Evolutionary conservation across 2,888 invertebrate genomes (phyloP), one percentile per base, ranked within the genome.

Genomic region (Electrophaes corylata): DNA sequence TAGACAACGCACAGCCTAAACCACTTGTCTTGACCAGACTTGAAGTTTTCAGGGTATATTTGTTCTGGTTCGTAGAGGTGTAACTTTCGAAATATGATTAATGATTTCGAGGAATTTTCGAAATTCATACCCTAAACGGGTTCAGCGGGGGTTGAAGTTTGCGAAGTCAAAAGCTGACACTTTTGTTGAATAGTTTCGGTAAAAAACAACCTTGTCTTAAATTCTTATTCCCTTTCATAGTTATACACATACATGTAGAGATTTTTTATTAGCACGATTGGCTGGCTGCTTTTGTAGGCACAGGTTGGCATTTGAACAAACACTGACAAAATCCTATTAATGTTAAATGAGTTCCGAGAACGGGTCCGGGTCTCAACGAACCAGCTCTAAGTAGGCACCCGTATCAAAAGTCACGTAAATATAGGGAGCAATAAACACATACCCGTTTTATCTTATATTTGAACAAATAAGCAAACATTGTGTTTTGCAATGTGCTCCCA

Each of bases 371-470:
- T 51, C 62, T 51, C 59, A 53, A 56, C 50, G 31, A 54, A 60
- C 60, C 57, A 54, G 64, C 57, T 67, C 58, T 71, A 71, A 71
- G 72, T 69, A 71, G 66, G 57, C 63, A 65, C 70, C 67, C 68
- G 59, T 66, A 70, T 69, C 67, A 71, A 59, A 71, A 72, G 69
- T 71, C 71, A 73, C 67, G 71, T 71, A 73, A 72, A 70, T 71
- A 73, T 67, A 64, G 62, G 47, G 63, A 62, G 60, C 66, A 69
- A 72, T 72, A 66, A 67, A 66, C 61, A 69, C 66, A 61, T 48
- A 37, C 66, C 64, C 60, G 69, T 67, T 69, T 65, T 65, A 62
- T 62, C 62, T 58, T 72, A 63, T 64, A 60, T 59, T 50, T 64
- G 68, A 65, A 60, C 63, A 66, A 70, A 72, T 68, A 69, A 59